Percentiles rank a stretch among this genome's conserved stretches.
These are phyloP conservation scores for Penaeus chinensis DNA, from an alignment of 1,140 invertebrate genomes.

Conservation along the genomic window DNA sequence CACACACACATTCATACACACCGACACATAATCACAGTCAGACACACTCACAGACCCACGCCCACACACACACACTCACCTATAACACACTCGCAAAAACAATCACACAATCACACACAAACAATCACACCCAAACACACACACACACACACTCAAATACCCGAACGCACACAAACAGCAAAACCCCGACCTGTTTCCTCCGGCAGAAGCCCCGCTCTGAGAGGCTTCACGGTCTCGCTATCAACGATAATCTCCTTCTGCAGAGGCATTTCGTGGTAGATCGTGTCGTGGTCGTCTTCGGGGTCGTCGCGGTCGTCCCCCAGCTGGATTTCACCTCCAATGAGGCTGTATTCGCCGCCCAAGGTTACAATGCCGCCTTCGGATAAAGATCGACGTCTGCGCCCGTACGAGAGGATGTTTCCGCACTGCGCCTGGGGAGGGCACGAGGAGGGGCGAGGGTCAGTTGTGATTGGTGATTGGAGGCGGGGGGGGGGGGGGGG, in stretches of 20 bases:
- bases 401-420: slow-evolving; percentile 34
- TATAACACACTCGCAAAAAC: too few relatives aligned
- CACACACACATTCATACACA: too few relatives aligned
- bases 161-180: neutral
- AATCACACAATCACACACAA: too few relatives aligned
- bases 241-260: slow-evolving; percentile 67
- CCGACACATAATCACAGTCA: too few relatives aligned
- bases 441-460: too few relatives aligned
- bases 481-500: neutral
- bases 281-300: slow-evolving; percentile 21
- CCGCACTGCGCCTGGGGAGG: slow-evolving; percentile 51
- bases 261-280: slow-evolving; percentile 66
- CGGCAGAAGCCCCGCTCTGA: slow-evolving; percentile 41
- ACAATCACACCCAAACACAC: too few relatives aligned
- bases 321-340: neutral
- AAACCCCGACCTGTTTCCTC: slow-evolving; percentile 50
- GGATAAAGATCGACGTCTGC: neutral
- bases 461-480: neutral
- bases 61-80: too few relatives aligned
- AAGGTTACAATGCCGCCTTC: slow-evolving; percentile 33
- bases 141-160: neutral
- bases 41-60: too few relatives aligned
- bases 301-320: neutral
- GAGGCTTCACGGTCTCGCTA: slow-evolving; percentile 58
- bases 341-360: slow-evolving; percentile 24